Evolutionary conservation across 2,888 invertebrate genomes (phyloP).

Genomic region (Melanostoma scalare): DNA sequence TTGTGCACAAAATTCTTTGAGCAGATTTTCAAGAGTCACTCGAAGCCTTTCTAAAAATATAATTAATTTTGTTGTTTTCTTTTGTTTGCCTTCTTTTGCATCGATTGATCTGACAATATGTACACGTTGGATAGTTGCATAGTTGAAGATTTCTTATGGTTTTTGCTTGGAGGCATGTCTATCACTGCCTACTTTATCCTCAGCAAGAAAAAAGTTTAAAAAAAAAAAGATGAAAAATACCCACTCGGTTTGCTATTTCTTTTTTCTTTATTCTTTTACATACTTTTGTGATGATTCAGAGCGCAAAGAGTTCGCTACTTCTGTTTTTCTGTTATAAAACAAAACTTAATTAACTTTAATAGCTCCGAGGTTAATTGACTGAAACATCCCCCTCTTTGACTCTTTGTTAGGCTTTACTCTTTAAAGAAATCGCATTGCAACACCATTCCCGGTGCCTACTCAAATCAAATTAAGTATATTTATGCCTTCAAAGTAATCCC

Average conservation of each 20-base stretch:
- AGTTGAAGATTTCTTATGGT: conserved; percentile 30
- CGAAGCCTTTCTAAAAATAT: conserved; percentile 59
- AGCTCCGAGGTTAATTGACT: conserved; percentile 60
- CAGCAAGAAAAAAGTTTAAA: conserved; percentile 9
- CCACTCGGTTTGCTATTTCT: conserved; percentile 35
- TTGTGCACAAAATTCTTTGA: conserved; percentile 8
- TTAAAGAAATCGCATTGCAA: conserved; percentile 18
- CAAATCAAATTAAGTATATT: conserved; percentile 29
- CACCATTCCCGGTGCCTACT: not conserved
- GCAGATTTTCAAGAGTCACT: conserved; percentile 20
- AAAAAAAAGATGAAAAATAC: conserved; percentile 9
- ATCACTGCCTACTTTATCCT: conserved; percentile 31
- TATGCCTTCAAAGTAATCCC: conserved; percentile 50
- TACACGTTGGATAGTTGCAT: conserved; percentile 21
- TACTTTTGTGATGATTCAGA: conserved; percentile 46
- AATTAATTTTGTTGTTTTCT: conserved; percentile 28
- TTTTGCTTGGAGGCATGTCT: conserved; percentile 33
- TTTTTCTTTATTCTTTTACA: conserved; percentile 2
- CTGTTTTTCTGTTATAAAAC: conserved; percentile 28
- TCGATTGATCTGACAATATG: conserved; percentile 60
- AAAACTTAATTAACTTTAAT: conserved; percentile 36
- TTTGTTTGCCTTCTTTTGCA: conserved; percentile 9
- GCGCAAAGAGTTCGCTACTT: conserved; percentile 51
- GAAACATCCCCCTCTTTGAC: conserved; percentile 52
- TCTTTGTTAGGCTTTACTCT: conserved; percentile 4